A percentile compares a stretch with the other conserved stretches of the same genome.
These are phyloP conservation scores for Thysanoteuthis rhombus DNA, from an alignment of 2,888 invertebrate species.

Conservation along the genomic window DNA sequence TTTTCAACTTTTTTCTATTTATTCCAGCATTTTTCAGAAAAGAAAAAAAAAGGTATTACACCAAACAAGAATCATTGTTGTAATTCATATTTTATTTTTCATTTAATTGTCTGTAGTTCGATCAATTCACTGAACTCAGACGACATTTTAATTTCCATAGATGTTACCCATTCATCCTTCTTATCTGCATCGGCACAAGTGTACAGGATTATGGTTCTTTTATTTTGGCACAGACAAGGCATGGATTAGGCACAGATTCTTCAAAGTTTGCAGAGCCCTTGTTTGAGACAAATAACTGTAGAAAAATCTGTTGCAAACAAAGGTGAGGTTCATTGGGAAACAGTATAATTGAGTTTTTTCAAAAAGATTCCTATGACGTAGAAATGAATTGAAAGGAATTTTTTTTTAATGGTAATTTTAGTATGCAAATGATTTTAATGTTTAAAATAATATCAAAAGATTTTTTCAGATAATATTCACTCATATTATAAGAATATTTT, in stretches of 20 bases:
- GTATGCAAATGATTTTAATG: neutral
- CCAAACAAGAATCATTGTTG: neutral
- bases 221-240: neutral
- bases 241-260: neutral
- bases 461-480: neutral
- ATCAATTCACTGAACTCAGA: neutral
- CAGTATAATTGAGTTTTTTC: neutral
- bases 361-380: neutral
- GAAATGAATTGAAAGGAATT: neutral
- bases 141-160: neutral
- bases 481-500: no score
- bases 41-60: neutral
- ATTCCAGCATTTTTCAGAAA: neutral
- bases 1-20: neutral
- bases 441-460: neutral
- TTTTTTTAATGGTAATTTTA: neutral
- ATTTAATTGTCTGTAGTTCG: neutral
- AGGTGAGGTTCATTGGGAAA: neutral
- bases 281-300: neutral
- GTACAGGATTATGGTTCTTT: neutral
- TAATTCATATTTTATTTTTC: constrained; percentile 12
- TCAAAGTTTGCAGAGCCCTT: neutral
- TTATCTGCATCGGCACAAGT: neutral
- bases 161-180: neutral
- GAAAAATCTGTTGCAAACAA: neutral